phyloP scores from a whole-genome alignment of 1,140 invertebrate species.

The Atta cephalotes region DNA sequence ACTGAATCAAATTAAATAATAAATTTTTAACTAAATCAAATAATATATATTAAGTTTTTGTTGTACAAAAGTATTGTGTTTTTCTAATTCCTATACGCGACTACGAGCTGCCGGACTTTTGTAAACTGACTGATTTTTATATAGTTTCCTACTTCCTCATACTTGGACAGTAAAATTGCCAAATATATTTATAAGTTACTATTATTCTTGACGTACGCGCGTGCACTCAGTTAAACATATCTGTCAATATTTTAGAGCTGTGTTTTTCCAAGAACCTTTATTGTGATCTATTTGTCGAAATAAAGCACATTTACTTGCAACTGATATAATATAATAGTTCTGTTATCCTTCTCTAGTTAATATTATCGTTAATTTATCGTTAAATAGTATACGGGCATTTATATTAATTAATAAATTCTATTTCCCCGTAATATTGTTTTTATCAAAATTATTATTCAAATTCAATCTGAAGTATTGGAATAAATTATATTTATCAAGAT shows the following conservation, averaged over 20 bases:
- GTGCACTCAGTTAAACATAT: constrained; percentile 5
- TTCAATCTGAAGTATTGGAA: background rate
- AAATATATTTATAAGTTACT: constrained; percentile 40
- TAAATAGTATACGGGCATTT: background rate
- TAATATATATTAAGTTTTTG: constrained; percentile 21
- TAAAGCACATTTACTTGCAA: constrained; percentile 37
- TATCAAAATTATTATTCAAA: constrained; percentile 4
- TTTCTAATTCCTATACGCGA: background rate
- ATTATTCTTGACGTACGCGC: constrained; percentile 1
- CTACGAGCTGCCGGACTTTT: constrained; percentile 1
- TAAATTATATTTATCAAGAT: background rate
- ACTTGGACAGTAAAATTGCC: constrained; percentile 7
- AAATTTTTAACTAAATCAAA: constrained; percentile 9
- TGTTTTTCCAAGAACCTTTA: constrained; percentile 7
- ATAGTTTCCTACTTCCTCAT: constrained; percentile 4
- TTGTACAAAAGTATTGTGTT: constrained; percentile 10
- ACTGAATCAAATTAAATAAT: constrained; percentile 14
- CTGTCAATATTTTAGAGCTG: constrained; percentile 28
- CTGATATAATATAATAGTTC: background rate
- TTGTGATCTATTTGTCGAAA: constrained; percentile 16
- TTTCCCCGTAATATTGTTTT: background rate
- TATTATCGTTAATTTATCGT: constrained; percentile 11
- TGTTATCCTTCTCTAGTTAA: background rate
- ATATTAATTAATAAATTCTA: constrained; percentile 2
- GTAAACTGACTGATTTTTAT: constrained; percentile 27